Conservation (phyloP, 2,888 invertebrate genomes). For the Drosophila paranaensis region DNA sequence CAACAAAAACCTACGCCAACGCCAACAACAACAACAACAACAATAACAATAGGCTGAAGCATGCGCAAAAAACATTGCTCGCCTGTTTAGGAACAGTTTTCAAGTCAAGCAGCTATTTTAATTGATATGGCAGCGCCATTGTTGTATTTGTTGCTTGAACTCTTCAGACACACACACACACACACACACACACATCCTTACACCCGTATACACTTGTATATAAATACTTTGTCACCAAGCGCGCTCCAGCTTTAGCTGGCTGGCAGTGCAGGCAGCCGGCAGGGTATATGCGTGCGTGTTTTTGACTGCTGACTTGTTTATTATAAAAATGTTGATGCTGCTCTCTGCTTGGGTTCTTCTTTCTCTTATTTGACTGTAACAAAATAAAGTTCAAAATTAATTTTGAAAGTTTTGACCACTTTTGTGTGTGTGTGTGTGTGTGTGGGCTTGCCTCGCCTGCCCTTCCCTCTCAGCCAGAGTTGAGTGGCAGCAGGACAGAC, state of each 20-base stretch:
- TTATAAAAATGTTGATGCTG: conserved; percentile 45
- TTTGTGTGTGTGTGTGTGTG: conserved; percentile 9
- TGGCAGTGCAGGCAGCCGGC: too few species aligned
- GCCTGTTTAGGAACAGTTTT: conserved; percentile 53
- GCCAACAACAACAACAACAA: conserved; percentile 10
- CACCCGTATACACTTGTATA: background rate
- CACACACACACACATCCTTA: background rate
- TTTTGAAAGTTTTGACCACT: conserved; percentile 69
- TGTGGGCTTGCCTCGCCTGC: too few species aligned
- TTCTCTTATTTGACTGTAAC: conserved; percentile 40
- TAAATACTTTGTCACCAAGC: conserved; percentile 42
- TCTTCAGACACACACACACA: conserved; percentile 21
- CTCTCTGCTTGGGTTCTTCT: conserved; percentile 18
- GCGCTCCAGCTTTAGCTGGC: background rate
- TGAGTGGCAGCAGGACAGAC: background rate
- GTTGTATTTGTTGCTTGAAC: conserved; percentile 16
- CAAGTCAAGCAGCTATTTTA: conserved; percentile 70
- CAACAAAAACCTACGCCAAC: conserved; percentile 30
- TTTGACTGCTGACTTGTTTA: conserved; percentile 70
- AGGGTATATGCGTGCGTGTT: conserved; percentile 52
- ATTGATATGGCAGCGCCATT: conserved; percentile 63
- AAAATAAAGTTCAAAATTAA: conserved; percentile 71
- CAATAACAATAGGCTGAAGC: conserved; percentile 17
- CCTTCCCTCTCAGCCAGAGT: too few species aligned
- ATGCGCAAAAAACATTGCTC: conserved; percentile 27